Percentiles rank a stretch among this genome's conserved stretches.
Evolutionary conservation across 2,797 vertebrate species (phyloP).

Genomic region (Meriones psammophilus): DNA sequence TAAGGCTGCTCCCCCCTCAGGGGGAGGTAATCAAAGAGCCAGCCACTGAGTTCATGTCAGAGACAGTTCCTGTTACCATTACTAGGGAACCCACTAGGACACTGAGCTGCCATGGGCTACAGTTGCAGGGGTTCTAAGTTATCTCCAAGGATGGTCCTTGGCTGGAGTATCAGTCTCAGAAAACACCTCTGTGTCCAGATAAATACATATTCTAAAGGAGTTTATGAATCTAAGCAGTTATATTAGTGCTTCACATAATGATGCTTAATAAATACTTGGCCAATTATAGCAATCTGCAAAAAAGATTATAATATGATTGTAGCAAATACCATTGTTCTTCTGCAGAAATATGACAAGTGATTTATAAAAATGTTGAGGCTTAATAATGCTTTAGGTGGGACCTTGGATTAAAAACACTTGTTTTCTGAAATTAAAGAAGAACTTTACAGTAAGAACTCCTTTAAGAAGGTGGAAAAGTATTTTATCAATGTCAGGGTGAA

Average conservation of each 20-base stretch:
- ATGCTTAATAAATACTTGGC: conserved; percentile 22
- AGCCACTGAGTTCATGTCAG: too few species aligned
- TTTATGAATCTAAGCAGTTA: conserved; percentile 22
- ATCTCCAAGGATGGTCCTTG: too few species aligned
- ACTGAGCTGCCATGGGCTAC: too few species aligned
- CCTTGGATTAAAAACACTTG: conserved; percentile 5
- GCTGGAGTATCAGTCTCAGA: too few species aligned
- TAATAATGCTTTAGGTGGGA: conserved; percentile 27
- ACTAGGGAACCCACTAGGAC: too few species aligned
- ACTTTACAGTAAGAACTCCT: too few species aligned
- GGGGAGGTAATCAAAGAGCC: too few species aligned
- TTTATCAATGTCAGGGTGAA: neutral
- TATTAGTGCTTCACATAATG: neutral
- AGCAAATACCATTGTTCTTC: neutral
- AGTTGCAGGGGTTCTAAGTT: too few species aligned
- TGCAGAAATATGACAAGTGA: neutral
- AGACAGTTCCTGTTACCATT: too few species aligned
- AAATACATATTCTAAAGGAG: neutral
- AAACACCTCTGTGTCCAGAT: too few species aligned
- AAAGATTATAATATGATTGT: conserved; percentile 47
- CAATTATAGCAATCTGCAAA: neutral
- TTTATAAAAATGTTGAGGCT: conserved; percentile 45
- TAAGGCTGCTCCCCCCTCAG: too few species aligned
- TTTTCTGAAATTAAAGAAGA: neutral
- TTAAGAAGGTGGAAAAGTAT: neutral